phyloP scores from a whole-genome alignment of 2,797 vertebrate species.

The Danio choprae region DNA sequence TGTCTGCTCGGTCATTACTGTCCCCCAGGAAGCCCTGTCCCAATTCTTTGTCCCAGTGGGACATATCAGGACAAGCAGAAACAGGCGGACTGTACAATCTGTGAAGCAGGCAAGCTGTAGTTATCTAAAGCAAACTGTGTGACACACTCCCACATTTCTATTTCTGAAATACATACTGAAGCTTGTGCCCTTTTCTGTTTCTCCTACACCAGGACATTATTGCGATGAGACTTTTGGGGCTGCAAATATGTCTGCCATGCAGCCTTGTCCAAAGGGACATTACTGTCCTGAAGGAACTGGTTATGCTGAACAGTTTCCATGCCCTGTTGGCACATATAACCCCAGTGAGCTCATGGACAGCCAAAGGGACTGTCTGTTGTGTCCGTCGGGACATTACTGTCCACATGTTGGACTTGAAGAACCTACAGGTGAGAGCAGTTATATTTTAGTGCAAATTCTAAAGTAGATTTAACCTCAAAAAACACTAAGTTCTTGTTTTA shows the following conservation, averaged over 20 bases:
- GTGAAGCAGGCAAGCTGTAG: constrained; percentile 75
- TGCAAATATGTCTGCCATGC: constrained; percentile 75
- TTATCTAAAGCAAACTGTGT: constrained; percentile 11
- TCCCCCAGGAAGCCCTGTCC: constrained; percentile 73
- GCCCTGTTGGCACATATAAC: constrained; percentile 86
- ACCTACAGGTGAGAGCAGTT: constrained; percentile 81
- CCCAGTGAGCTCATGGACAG: constrained; percentile 69
- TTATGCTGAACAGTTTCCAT: constrained; percentile 80
- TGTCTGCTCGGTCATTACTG: constrained; percentile 82
- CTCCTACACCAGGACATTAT: constrained; percentile 80
- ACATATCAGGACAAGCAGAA: constrained; percentile 79
- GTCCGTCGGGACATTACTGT: constrained; percentile 87
- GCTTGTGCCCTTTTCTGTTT: constrained; percentile 10
- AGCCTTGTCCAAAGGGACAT: constrained; percentile 85
- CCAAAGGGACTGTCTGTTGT: constrained; percentile 76
- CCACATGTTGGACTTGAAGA: constrained; percentile 76
- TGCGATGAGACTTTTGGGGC: constrained; percentile 79
- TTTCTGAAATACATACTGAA: constrained; percentile 10
- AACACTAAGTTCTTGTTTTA: not conserved
- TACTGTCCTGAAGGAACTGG: constrained; percentile 88
- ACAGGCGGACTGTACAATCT: constrained; percentile 73
- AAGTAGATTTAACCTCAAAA: not conserved
- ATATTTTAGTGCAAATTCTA: not conserved
- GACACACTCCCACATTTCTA: constrained; percentile 14
- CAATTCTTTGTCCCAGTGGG: constrained; percentile 78